phyloP scores from a whole-genome alignment of 2,888 invertebrate genomes.

The Cryptocheilus praepositus region DNA sequence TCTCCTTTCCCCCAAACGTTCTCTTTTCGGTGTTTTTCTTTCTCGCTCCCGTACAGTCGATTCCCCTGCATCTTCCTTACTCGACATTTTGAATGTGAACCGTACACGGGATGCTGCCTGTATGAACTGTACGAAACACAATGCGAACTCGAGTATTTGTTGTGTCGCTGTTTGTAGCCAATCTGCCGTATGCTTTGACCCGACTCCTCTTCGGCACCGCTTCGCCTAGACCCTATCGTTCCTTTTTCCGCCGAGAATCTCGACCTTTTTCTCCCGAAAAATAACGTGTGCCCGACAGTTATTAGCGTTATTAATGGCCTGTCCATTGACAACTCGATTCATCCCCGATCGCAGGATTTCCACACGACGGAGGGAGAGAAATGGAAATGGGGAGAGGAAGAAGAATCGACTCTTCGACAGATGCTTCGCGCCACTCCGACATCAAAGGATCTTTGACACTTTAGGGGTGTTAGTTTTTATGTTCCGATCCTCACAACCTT shows the following conservation, averaged over 20 bases:
- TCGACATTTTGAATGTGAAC: background rate
- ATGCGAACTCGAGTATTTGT: slow-evolving; percentile 69
- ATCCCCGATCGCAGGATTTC: slow-evolving; percentile 44
- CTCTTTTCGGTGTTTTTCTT: slow-evolving; percentile 3
- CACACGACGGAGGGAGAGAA: slow-evolving; percentile 3
- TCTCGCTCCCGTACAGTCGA: background rate
- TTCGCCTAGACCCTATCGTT: slow-evolving; percentile 5
- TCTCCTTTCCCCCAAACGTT: slow-evolving; percentile 5
- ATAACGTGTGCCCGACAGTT: slow-evolving; percentile 60
- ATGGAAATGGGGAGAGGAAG: slow-evolving; percentile 39
- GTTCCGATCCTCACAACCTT: background rate
- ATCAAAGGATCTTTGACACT: slow-evolving; percentile 29
- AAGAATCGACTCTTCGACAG: slow-evolving; percentile 43
- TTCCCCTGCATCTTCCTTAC: background rate
- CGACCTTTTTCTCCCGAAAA: slow-evolving; percentile 53
- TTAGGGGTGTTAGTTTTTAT: slow-evolving; percentile 1
- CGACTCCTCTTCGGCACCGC: slow-evolving; percentile 25
- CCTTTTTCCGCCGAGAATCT: slow-evolving; percentile 11
- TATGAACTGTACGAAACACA: slow-evolving; percentile 40
- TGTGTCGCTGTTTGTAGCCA: slow-evolving; percentile 68
- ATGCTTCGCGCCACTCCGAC: slow-evolving; percentile 39
- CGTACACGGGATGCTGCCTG: slow-evolving; percentile 29
- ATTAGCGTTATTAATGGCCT: slow-evolving; percentile 72
- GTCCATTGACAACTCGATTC: slow-evolving; percentile 63
- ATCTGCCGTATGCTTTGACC: slow-evolving; percentile 66